These are phyloP conservation scores for Coturnix japonica DNA, from an alignment of 2,113 vertebrate species.

Conservation along the genomic window DNA sequence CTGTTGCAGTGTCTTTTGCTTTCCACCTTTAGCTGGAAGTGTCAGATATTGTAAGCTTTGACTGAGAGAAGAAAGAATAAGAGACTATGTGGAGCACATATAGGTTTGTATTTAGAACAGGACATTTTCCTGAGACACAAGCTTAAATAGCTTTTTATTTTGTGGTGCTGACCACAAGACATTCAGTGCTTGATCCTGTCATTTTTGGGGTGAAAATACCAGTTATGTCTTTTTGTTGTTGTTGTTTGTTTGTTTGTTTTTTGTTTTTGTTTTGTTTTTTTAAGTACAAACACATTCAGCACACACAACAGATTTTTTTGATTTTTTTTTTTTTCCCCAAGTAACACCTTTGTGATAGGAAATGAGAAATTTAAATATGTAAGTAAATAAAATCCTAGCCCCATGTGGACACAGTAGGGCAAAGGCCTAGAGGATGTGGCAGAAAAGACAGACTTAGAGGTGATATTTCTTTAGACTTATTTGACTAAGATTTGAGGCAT, in stretches of 20 bases:
- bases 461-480: neutral
- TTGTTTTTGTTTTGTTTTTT: neutral
- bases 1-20: neutral
- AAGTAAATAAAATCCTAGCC: neutral
- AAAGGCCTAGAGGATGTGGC: neutral
- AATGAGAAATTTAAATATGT: neutral
- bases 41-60: neutral
- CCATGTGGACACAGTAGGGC: neutral
- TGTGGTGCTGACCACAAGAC: neutral
- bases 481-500: neutral
- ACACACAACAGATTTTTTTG: neutral
- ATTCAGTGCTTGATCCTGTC: neutral
- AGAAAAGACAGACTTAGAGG: neutral
- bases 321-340: neutral
- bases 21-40: constrained; percentile 15
- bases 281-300: neutral
- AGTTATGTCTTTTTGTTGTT: neutral
- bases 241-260: too few species aligned
- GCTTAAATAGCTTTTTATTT: neutral
- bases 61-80: constrained; percentile 5
- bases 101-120: neutral
- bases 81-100: neutral
- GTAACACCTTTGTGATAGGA: neutral
- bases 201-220: neutral
- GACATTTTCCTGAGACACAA: neutral